A percentile compares a stretch with the other conserved stretches of the same genome.
Evolutionary conservation across 2,888 invertebrate species (phyloP).

Genomic region (Tridacna crocea): DNA sequence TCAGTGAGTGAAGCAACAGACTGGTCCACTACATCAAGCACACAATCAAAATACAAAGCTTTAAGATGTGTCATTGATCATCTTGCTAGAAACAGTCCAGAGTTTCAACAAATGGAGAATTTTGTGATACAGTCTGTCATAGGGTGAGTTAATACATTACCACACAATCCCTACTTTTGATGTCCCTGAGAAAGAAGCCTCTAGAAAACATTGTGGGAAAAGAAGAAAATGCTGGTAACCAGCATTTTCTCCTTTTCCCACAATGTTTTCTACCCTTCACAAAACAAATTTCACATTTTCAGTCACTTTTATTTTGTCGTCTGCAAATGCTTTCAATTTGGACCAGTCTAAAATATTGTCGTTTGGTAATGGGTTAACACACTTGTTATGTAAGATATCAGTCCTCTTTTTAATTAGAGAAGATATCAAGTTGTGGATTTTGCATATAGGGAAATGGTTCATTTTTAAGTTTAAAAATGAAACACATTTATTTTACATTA

Average conservation of each 20-base stretch:
- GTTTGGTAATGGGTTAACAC: no score
- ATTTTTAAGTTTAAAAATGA: no score
- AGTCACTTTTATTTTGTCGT: no score
- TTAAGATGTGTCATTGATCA: slow-evolving; percentile 76
- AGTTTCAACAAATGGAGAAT: slow-evolving; percentile 57
- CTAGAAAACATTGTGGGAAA: background rate
- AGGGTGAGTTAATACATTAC: slow-evolving; percentile 22
- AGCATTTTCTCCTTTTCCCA: background rate
- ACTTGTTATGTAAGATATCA: no score
- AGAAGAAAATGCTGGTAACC: background rate
- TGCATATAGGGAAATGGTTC: no score
- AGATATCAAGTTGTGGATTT: no score
- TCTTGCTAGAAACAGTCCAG: slow-evolving; percentile 46
- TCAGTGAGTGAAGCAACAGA: slow-evolving; percentile 81
- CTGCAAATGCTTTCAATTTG: no score
- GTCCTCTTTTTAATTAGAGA: no score
- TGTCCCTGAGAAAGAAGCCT: background rate
- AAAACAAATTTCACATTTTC: no score
- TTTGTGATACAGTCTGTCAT: slow-evolving; percentile 37
- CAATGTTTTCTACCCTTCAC: no score
- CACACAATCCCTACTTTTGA: background rate
- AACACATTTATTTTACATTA: no score
- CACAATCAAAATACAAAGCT: slow-evolving; percentile 79
- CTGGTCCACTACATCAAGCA: slow-evolving; percentile 73
- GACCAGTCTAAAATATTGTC: no score